A percentile compares a stretch with the other conserved stretches of the same genome.
Conservation (phyloP, 2,797 vertebrate genomes). For the Crenuchus spilurus region DNA sequence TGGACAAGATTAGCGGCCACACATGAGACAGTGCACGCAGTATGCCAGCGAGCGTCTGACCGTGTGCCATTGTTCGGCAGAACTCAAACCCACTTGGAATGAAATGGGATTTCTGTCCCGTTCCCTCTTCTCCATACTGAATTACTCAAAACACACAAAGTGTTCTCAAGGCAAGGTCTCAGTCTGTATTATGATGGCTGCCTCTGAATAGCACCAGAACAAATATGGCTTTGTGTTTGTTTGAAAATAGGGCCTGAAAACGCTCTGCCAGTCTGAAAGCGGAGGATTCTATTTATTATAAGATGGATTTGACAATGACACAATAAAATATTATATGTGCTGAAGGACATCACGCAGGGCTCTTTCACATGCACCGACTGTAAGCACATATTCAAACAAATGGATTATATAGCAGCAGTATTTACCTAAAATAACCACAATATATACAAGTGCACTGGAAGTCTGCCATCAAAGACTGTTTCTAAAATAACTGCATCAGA, state of each 20-base stretch:
- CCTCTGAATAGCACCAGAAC: slow-evolving; percentile 32
- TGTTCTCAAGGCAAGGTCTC: slow-evolving; percentile 39
- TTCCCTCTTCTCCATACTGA: slow-evolving; percentile 8
- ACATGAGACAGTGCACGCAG: not conserved
- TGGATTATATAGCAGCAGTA: not conserved
- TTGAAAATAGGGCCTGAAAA: slow-evolving; percentile 31
- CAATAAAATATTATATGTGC: slow-evolving; percentile 26
- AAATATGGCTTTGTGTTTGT: slow-evolving; percentile 31
- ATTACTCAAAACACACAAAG: slow-evolving; percentile 10
- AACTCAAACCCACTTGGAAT: slow-evolving; percentile 29
- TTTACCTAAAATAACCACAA: not conserved
- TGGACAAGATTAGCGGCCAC: not conserved
- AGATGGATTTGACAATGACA: slow-evolving; percentile 21
- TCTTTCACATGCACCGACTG: not conserved
- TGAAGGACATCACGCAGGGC: slow-evolving; percentile 25
- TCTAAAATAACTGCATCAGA: too few relatives aligned
- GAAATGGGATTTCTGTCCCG: slow-evolving; percentile 11
- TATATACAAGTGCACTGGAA: too few relatives aligned
- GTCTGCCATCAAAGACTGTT: too few relatives aligned
- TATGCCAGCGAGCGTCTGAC: not conserved
- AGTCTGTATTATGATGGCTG: slow-evolving; percentile 17
- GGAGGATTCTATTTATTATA: not conserved
- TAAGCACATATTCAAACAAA: not conserved
- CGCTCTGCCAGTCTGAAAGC: slow-evolving; percentile 10
- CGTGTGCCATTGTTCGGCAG: not conserved